Percentiles rank a stretch among this genome's conserved stretches.
These are phyloP conservation scores for Onychomys leucogaster DNA, from an alignment of 2,797 vertebrate genomes.

Conservation along the genomic window DNA sequence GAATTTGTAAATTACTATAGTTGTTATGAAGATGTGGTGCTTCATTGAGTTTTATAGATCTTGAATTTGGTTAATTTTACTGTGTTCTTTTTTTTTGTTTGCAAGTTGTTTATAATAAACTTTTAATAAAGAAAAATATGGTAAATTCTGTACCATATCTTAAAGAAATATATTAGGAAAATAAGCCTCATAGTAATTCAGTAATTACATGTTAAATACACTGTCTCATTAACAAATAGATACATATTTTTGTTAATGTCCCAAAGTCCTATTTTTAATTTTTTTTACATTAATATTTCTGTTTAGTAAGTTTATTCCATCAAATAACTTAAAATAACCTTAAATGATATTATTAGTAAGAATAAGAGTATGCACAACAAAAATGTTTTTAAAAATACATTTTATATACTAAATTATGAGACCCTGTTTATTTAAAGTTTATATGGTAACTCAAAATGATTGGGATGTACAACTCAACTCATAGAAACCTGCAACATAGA, in stretches of 20 bases:
- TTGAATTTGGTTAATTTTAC: not conserved
- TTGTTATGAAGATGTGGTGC: not conserved
- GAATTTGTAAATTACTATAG: not conserved
- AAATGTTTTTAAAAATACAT: not conserved
- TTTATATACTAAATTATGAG: not conserved
- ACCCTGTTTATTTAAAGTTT: not conserved
- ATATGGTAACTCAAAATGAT: not conserved
- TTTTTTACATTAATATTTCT: conserved; percentile 19
- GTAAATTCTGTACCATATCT: not conserved
- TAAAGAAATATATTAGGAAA: not conserved
- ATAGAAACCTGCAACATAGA: not conserved
- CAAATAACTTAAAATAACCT: not conserved
- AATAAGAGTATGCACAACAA: not conserved
- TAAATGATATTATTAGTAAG: not conserved
- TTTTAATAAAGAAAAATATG: not conserved
- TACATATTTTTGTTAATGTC: not conserved
- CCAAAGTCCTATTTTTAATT: not conserved
- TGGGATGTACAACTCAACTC: not conserved
- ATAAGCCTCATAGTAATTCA: not conserved
- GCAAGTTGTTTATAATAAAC: not conserved
- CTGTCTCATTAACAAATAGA: not conserved
- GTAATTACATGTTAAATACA: not conserved
- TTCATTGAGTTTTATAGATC: not conserved
- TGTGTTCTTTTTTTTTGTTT: not conserved
- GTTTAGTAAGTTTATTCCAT: not conserved